Base-by-base conservation (phyloP, 64 coral and sea anemone species). In the Exaiptasia diaphana region DNA sequence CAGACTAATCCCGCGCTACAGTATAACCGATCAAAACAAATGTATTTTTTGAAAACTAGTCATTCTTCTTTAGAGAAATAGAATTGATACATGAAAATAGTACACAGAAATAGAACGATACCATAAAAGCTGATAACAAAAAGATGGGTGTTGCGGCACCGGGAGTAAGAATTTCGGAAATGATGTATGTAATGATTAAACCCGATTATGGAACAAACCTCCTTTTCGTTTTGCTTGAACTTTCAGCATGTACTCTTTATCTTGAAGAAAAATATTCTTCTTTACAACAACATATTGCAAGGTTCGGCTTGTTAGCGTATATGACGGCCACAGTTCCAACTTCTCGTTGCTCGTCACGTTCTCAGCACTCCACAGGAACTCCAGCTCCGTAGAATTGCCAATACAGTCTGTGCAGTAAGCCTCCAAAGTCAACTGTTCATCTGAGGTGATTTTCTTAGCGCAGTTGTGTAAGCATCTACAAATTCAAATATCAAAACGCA, bases 381-480 rank as follows among this genome's bases (percentile, higher is more conserved):
- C 69, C 6, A 73, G 22, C 0, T 11, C 11, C 28, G 69, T 49
- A 40, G 40, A 13, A 14, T 73, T 48, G 4, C 9, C 10, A n/a
- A n/a, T n/a, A 27, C 69, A 73, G 21, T 42, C 44, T 28, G 39
- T 45, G 22, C 69, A 49, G 69, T 49, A 65, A 20, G 61, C 30
- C 38, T 65, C 14, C n/a, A 65, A 35, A 10, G 61, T 35, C 5
- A 73, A 32, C 33, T 40, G 14, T 32, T 73, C 69, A 0, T 42
- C 38, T 32, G 44, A 23, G 4, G 69, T 73, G 20, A 73, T 22
- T 38, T 73, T 73, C 39, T 25, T 25, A 38, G 5, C 69, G 23
- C 69, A 73, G 33, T 73, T 73, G 45, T 45, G 45, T 24, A 44
- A 2, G 45, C 69, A 73, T 32, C 69, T 73, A 24, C 39, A 73